Conservation (phyloP, 2,797 vertebrate genomes). For the Clarias laeviceps region DNA sequence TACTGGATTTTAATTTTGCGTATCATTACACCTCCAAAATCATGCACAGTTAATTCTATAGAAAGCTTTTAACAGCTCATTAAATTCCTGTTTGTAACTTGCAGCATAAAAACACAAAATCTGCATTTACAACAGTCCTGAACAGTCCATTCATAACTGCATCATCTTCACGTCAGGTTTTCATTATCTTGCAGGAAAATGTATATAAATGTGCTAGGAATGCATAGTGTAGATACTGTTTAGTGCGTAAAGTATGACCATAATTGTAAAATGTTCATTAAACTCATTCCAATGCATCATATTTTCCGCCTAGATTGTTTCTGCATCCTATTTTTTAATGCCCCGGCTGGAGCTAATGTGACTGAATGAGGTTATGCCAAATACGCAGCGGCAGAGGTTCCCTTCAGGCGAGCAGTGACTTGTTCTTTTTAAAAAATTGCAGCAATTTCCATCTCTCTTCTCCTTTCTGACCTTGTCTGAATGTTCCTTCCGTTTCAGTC, state of each 20-base stretch:
- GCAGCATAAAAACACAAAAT: neutral
- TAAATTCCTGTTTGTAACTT: neutral
- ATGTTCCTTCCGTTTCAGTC: slow-evolving; percentile 47
- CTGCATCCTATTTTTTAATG: neutral
- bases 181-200: neutral
- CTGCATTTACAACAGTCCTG: neutral
- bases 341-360: slow-evolving; percentile 65
- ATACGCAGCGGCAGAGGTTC: slow-evolving; percentile 56
- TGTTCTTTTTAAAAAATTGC: slow-evolving; percentile 50
- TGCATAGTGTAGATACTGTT: neutral
- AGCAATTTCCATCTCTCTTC: slow-evolving; percentile 63
- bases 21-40: neutral
- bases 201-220: neutral
- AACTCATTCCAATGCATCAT: neutral
- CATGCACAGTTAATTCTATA: neutral
- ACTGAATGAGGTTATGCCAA: slow-evolving; percentile 75
- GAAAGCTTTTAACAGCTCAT: neutral
- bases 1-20: neutral
- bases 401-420: slow-evolving; percentile 66
- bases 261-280: neutral
- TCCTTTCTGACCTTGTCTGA: slow-evolving; percentile 47
- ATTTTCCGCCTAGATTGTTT: slow-evolving; percentile 15
- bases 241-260: neutral
- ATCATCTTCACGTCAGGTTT: neutral
- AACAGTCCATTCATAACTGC: neutral